Conservation (phyloP, 2,888 invertebrate species). For the Caenorhabditis zanzibari region DNA sequence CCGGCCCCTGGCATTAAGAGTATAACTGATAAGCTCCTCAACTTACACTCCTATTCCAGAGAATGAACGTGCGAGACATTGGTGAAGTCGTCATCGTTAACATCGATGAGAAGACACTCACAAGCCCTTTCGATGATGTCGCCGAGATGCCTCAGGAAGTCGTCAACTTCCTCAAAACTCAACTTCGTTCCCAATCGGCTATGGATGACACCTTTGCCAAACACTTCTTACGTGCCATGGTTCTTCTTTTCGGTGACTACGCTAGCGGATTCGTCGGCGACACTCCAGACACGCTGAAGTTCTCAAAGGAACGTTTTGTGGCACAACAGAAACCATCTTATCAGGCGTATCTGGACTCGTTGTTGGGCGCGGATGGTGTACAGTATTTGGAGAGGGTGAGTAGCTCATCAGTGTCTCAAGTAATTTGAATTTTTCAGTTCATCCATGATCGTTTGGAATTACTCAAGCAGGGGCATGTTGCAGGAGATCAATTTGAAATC, state of each 20-base stretch:
- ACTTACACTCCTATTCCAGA: constrained; percentile 33
- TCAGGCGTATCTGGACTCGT: constrained; percentile 70
- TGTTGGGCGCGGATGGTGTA: constrained; percentile 78
- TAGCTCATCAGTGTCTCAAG: neutral
- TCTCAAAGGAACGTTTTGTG: constrained; percentile 73
- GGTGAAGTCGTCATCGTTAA: constrained; percentile 96
- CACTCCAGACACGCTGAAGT: constrained; percentile 56
- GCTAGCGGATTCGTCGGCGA: constrained; percentile 84
- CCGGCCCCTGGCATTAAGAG: too few relatives aligned
- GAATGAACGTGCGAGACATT: constrained; percentile 87
- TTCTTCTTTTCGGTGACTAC: constrained; percentile 95
- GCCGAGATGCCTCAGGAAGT: constrained; percentile 89
- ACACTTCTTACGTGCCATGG: constrained; percentile 93
- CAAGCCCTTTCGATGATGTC: constrained; percentile 93
- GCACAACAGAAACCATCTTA: constrained; percentile 65
- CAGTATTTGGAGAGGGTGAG: constrained; percentile 80
- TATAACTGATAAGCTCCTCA: too few relatives aligned
- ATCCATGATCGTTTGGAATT: constrained; percentile 95
- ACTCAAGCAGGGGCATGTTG: constrained; percentile 94
- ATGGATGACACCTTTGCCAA: constrained; percentile 93
- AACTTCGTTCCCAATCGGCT: constrained; percentile 89
- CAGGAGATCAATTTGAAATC: constrained; percentile 95
- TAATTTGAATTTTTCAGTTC: constrained; percentile 87
- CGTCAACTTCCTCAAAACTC: constrained; percentile 89
- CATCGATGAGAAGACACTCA: constrained; percentile 92